These are phyloP conservation scores for Empidonax traillii DNA, from an alignment of 2,113 vertebrate species.

Conservation along the genomic window DNA sequence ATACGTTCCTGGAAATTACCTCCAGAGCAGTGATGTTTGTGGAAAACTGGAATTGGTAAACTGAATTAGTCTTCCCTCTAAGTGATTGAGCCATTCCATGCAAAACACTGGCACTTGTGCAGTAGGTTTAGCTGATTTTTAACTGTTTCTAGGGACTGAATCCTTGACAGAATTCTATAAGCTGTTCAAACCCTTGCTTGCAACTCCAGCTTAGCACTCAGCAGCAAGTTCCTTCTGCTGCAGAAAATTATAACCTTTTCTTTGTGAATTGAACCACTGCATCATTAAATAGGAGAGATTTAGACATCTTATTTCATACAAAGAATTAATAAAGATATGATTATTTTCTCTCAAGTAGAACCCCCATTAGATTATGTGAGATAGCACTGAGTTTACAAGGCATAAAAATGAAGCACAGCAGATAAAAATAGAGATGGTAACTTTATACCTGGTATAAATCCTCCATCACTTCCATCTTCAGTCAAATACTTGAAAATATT, in stretches of 20 bases:
- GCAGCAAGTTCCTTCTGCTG: not conserved
- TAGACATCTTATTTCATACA: not conserved
- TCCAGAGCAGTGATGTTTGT: not conserved
- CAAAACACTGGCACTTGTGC: not conserved
- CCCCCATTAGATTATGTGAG: not conserved
- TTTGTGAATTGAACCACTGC: not conserved
- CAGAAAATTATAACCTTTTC: not conserved
- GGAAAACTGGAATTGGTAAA: not conserved
- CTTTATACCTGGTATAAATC: not conserved
- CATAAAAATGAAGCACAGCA: not conserved
- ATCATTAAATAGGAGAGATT: not conserved
- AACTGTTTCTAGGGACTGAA: not conserved
- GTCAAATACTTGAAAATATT: fast-evolving
- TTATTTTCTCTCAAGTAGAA: not conserved
- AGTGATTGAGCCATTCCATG: not conserved
- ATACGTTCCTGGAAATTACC: not conserved
- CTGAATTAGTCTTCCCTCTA: not conserved
- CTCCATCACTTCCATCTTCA: not conserved
- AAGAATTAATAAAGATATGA: not conserved
- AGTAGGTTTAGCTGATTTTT: not conserved
- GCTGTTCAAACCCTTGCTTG: not conserved
- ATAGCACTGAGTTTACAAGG: not conserved
- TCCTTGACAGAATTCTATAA: not conserved
- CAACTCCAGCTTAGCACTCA: not conserved
- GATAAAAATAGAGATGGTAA: not conserved